These are phyloP conservation scores for Iphiclides podalirius DNA, from an alignment of 2,888 invertebrate species.

Conservation along the genomic window DNA sequence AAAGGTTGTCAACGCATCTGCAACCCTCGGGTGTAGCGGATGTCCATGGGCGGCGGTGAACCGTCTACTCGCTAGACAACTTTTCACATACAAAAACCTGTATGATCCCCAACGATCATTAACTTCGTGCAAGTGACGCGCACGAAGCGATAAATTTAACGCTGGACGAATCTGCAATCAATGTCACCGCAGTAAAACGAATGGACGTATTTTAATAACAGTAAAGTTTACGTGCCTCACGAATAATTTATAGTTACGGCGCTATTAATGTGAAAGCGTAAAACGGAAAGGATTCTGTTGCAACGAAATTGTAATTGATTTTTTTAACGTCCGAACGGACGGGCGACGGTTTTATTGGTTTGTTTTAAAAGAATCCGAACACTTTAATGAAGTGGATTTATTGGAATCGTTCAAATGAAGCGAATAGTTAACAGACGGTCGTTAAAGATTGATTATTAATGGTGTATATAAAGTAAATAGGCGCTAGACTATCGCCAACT, in stretches of 20 bases:
- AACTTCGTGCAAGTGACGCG: constrained; percentile 5
- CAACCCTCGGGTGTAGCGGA: no score
- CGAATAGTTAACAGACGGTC: background rate
- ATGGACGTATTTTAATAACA: constrained; percentile 36
- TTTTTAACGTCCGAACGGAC: constrained; percentile 20
- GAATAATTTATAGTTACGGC: constrained; percentile 32
- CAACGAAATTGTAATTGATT: constrained; percentile 25
- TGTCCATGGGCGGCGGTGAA: no score
- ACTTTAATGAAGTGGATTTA: constrained; percentile 14
- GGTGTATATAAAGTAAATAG: no score
- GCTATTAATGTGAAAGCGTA: constrained; percentile 35
- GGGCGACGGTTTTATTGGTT: constrained; percentile 14
- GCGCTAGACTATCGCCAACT: no score
- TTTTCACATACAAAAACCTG: no score
- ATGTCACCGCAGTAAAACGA: constrained; percentile 36
- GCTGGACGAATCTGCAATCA: constrained; percentile 31
- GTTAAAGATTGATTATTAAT: no score
- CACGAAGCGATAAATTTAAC: constrained; percentile 24
- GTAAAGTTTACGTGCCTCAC: constrained; percentile 33
- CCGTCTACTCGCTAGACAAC: no score
- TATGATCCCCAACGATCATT: no score
- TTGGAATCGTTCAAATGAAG: constrained; percentile 12
- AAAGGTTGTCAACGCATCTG: no score
- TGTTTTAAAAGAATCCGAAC: constrained; percentile 6
- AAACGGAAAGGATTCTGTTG: constrained; percentile 27